Evolutionary conservation across 2,797 vertebrate genomes (phyloP), one percentile per base, ranked within the genome.

Genomic region (Hypotaenidia okinawae): DNA sequence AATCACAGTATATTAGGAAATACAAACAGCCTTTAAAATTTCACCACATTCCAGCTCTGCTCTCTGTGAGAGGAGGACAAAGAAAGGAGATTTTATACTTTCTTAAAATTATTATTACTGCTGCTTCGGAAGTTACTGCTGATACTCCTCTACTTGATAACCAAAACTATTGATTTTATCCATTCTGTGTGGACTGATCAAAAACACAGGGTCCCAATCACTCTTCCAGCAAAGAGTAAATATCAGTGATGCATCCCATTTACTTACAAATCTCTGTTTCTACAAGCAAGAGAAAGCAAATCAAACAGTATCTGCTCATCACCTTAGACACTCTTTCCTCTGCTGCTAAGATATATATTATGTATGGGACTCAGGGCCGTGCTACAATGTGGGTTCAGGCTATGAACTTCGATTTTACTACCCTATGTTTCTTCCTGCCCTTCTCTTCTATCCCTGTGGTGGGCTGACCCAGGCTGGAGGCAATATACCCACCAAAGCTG

Each of bases 341-440:
- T 59, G 47, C 37, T 78, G 25, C 67, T 79, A 52, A 67, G 63
- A 21, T 72, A 6, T 32, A 35, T 45, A 66, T 72, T 82, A 25
- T 27, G 37, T 14, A 32, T 2, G 0, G 16, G 4, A 74, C 43
- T 87, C 8, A 23, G n/a, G 52, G 21, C 13, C 16, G 11, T 74
- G n/a, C 39, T 83, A 62, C 28, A 52, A 32, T 27, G n/a, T 14
- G 64, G 10, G 15, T 82, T 92, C 45, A 68, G 57, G 43, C 23
- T 92, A 52, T 27, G 5, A 75, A 15, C 24, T 67, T 45, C 13
- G 14, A 35, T 92, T 96, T 83, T 37, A 51, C 87, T 90, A 64
- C 4, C 5, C 25, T 49, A 8, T 35, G 2, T 0, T 3, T n/a
- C 75, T 57, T 78, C n/a, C 5, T 8, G 12, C 23, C 13, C 19